These are phyloP conservation scores for Macrochelys suwanniensis DNA, from an alignment of 2,797 vertebrate genomes.

Conservation along the genomic window DNA sequence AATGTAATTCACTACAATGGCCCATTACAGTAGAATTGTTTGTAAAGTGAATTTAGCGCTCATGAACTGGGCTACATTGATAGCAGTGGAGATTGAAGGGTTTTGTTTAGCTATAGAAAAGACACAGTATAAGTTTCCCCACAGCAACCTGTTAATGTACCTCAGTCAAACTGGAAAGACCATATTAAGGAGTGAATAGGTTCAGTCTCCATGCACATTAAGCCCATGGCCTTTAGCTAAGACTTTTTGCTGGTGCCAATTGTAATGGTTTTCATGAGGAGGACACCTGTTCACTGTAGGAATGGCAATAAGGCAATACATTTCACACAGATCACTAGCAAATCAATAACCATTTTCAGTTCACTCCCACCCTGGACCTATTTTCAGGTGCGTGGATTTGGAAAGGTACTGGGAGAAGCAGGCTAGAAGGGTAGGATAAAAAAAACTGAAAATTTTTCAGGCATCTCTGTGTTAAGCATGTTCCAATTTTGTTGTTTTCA, in stretches of 20 bases:
- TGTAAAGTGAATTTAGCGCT: neutral
- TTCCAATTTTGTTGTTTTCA: neutral
- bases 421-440: neutral
- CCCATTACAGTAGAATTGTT: neutral
- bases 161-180: neutral
- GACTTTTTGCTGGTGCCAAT: neutral
- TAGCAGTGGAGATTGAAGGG: neutral
- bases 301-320: neutral
- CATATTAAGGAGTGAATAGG: neutral
- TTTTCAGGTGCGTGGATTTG: no score
- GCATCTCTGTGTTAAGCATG: neutral
- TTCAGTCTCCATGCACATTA: neutral
- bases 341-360: no score
- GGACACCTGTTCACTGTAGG: neutral
- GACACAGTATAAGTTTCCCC: neutral
- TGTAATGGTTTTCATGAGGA: neutral
- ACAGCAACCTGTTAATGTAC: neutral
- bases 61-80: neutral
- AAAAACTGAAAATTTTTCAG: neutral
- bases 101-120: rapidly evolving
- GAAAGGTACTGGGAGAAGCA: no score
- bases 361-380: no score
- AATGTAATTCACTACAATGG: neutral
- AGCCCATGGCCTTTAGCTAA: neutral
- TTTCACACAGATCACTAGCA: no score